Base-by-base conservation (phyloP, 2,797 vertebrate genomes). In the Gymnodraco acuticeps region DNA sequence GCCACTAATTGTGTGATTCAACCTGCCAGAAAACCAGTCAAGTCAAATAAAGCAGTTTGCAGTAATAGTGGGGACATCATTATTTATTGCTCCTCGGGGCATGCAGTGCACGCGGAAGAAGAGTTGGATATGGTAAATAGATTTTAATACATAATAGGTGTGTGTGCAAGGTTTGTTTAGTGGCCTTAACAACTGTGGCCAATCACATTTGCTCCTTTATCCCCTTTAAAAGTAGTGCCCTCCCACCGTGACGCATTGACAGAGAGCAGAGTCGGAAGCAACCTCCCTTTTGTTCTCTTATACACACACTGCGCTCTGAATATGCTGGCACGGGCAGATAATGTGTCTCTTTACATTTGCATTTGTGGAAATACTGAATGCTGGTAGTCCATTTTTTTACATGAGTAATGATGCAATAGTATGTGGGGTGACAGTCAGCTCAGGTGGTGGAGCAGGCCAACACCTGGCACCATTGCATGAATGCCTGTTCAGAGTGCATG, bases 111-210 rank as follows among this genome's bases (percentile, higher is more conserved):
- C 42, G 45, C 27, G 15, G 12, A 69, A 48, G 64, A 20, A 5
- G 42, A 13, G 53, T 43, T 59, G n/a, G 38, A 73, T 75, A 62
- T 15, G 13, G n/a, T 48, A 23, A 80, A 70, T 75, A 52, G 8
- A 33, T 79, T 78, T 81, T 73, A 55, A 80, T 69, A 54, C 17
- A 63, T 62, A 78, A 69, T 75, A 69, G 19, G 14, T 71, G 9
- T 69, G n/a, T 64, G 65, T 74, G 42, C 52, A 41, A 58, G 59
- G 16, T 67, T 69, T 62, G 62, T 60, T 80, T 33, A 72, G 64
- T 48, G 38, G 14, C 23, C 70, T 16, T 73, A 65, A 70, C 45
- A 58, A 43, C 23, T 72, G n/a, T 50, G 42, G 55, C 53, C 68
- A 81, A 47, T 80, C 66, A 60, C n/a, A 65, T 66, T 46, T 19